phyloP scores from a whole-genome alignment of 2,797 vertebrate species.

The Brachymystax lenok region DNA sequence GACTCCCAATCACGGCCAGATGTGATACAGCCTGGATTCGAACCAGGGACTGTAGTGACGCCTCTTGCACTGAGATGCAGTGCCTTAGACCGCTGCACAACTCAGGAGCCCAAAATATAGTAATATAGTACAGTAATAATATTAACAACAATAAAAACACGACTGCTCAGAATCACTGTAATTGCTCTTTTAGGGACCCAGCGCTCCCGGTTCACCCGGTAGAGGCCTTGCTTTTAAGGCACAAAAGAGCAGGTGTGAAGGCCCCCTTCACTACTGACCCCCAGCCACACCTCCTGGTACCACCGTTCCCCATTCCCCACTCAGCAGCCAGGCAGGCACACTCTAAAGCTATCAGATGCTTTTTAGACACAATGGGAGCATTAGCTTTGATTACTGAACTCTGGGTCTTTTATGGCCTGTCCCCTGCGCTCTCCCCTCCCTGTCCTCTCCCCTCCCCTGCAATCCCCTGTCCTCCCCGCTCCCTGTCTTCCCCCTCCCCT shows the following conservation, averaged over 20 bases:
- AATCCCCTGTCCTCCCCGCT: constrained; percentile 16
- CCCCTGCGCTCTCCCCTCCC: not conserved
- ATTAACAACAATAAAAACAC: constrained; percentile 55
- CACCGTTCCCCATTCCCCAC: constrained; percentile 19
- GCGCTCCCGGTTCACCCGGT: constrained; percentile 60
- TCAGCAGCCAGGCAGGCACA: constrained; percentile 16
- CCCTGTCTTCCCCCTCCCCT: constrained; percentile 42
- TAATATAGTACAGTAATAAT: constrained; percentile 51
- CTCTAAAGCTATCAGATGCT: constrained; percentile 65
- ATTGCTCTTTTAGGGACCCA: constrained; percentile 78
- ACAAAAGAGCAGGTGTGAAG: constrained; percentile 91
- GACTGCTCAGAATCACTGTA: constrained; percentile 74
- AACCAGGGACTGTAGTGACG: no score
- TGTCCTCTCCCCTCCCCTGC: not conserved
- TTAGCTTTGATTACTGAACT: constrained; percentile 78
- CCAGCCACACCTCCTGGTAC: constrained; percentile 40
- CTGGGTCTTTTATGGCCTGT: constrained; percentile 42
- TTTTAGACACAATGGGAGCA: constrained; percentile 70
- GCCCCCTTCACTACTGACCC: constrained; percentile 37
- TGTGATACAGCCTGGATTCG: no score
- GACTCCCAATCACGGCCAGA: no score
- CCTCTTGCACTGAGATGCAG: no score
- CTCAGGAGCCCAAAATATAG: constrained; percentile 16
- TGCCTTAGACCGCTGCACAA: no score
- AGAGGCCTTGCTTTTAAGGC: constrained; percentile 64